Evolutionary conservation across 2,888 invertebrate species (phyloP), one percentile per base, ranked within the genome.

Genomic region (Cephus pulcher): DNA sequence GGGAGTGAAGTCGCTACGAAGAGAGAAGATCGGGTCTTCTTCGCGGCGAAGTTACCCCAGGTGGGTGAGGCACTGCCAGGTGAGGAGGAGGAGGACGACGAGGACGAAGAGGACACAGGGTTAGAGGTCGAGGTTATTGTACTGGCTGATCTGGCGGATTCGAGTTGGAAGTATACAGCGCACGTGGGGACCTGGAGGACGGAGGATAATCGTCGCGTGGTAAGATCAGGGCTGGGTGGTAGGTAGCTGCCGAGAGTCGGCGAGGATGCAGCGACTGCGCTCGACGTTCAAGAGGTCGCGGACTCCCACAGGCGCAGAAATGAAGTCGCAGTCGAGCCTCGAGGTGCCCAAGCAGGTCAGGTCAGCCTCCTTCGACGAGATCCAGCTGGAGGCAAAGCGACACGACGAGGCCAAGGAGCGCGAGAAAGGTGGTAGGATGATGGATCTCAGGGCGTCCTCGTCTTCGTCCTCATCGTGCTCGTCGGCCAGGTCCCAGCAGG

Each of bases 311-410:
- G 96, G 97, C 85, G 96, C 96, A 90, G 97, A 97, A 93, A 97
- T 97, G 97, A 97, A 97, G 94, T 96, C 96, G 85, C 97, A 97
- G 91, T 97, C 96, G 92, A 97, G 97, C 92, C 95, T 97, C 88
- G 97, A 97, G 92, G 97, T 97, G 87, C 97, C 97, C 84, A 96
- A 96, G 91, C 97, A 97, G 94, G 95, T 97, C 87, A 96, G 97
- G 87, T 97, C 97, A 82, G 97, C 97, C 82, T 97, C 97, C 83
- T 97, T 97, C 93, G 97, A 97, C 93, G 97, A 97, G 93, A 97
- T 97, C 91, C 96, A 97, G 91, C 90, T 96, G 91, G 96, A 95
- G 89, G 94, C 95, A 77, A 95, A 95, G 87, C 94, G 96, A 79
- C 93, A 94, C 80, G 92, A 93, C 80, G 91, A 81, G 88, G 79